Evolutionary conservation across 2,113 vertebrate species (phyloP).

Genomic region (Pluvialis apricaria): DNA sequence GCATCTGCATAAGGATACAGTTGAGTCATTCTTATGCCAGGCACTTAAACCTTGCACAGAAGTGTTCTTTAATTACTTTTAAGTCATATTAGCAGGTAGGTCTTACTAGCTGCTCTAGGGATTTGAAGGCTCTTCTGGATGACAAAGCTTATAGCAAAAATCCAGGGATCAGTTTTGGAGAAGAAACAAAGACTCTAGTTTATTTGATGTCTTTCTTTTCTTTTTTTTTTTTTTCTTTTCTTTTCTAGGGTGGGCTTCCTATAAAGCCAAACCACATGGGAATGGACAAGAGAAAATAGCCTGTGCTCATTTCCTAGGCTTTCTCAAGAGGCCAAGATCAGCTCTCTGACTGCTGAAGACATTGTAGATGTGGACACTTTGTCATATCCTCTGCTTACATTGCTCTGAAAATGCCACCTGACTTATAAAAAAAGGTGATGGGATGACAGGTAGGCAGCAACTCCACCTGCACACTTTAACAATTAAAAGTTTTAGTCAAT

Average conservation of each 20-base stretch:
- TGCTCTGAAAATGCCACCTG: neutral
- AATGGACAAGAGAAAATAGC: neutral
- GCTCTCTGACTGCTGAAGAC: neutral
- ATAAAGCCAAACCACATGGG: neutral
- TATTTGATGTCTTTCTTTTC: neutral
- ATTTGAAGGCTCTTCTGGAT: neutral
- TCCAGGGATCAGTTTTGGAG: neutral
- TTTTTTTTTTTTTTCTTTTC: accelerated
- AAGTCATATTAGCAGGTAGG: neutral
- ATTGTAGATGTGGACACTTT: neutral
- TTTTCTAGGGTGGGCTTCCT: neutral
- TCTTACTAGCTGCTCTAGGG: neutral
- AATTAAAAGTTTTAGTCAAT: neutral
- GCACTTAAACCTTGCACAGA: neutral
- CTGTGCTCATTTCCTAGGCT: neutral
- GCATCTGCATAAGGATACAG: neutral
- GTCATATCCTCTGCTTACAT: neutral
- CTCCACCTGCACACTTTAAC: neutral
- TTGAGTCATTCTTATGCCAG: neutral
- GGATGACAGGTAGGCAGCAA: neutral
- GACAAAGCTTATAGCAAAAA: neutral
- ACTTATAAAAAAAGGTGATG: neutral
- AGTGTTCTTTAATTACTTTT: neutral
- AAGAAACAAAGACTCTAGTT: neutral
- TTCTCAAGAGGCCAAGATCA: neutral